A percentile compares a stretch with the other conserved stretches of the same genome.
Evolutionary conservation across 2,888 invertebrate genomes (phyloP).

Genomic region (Hyposoter dolosus): DNA sequence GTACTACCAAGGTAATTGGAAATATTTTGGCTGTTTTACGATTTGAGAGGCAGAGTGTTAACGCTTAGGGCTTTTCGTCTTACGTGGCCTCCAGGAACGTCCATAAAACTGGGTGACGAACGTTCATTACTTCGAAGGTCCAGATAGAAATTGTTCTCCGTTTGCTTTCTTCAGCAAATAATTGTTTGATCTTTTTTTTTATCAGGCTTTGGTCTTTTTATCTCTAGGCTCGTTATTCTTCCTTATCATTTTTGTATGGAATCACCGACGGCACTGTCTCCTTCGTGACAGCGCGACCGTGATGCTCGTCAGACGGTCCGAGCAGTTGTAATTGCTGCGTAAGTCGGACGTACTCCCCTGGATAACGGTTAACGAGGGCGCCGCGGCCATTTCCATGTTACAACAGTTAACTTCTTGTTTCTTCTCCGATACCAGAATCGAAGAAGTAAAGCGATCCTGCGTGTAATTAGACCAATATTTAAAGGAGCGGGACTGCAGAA

Average conservation of each 20-base stretch:
- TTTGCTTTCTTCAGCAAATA: slow-evolving; percentile 17
- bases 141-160: neutral
- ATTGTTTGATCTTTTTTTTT: slow-evolving; percentile 15
- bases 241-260: slow-evolving; percentile 33
- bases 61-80: neutral
- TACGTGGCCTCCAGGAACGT: neutral
- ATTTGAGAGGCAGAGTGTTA: neutral
- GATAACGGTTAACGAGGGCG: slow-evolving; percentile 79
- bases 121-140: slow-evolving; percentile 8
- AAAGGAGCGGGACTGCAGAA: too few species aligned
- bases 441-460: slow-evolving; percentile 56
- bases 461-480: slow-evolving; percentile 11
- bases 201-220: neutral
- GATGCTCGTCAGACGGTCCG: slow-evolving; percentile 13
- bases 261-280: slow-evolving; percentile 31
- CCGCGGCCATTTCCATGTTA: slow-evolving; percentile 70
- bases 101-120: neutral
- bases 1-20: neutral
- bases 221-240: slow-evolving; percentile 7
- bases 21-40: neutral
- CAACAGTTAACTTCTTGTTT: slow-evolving; percentile 9
- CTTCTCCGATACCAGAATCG: slow-evolving; percentile 24
- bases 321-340: slow-evolving; percentile 44
- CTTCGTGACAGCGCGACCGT: slow-evolving; percentile 23
- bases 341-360: slow-evolving; percentile 72